A percentile compares a stretch with the other conserved stretches of the same genome.
phyloP scores from a whole-genome alignment of 1,140 invertebrate genomes.

The Caenorhabditis remanei region DNA sequence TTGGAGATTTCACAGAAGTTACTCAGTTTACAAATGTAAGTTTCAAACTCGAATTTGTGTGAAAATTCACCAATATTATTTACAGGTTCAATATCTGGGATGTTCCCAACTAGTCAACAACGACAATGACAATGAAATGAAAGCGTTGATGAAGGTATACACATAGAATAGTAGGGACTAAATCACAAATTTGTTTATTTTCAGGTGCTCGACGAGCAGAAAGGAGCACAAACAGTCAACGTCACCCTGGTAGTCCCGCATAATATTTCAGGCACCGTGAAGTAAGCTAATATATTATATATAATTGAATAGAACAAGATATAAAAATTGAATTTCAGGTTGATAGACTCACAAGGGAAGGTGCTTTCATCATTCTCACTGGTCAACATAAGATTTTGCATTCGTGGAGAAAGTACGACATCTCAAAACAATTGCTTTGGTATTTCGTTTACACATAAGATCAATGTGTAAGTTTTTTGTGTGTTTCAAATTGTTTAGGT shows the following conservation, averaged over 20 bases:
- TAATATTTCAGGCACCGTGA: conserved; percentile 84
- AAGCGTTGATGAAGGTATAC: conserved; percentile 78
- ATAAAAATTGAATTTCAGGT: conserved; percentile 29
- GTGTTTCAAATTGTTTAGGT: too few species aligned
- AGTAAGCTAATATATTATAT: conserved; percentile 78
- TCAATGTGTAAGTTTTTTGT: not conserved
- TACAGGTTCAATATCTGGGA: conserved; percentile 91
- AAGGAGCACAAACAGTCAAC: conserved; percentile 83
- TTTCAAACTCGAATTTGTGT: not conserved
- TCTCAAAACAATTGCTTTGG: conserved; percentile 92
- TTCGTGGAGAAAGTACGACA: conserved; percentile 87
- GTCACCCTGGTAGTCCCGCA: conserved; percentile 91
- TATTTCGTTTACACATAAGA: conserved; percentile 93
- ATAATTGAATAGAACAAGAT: not conserved
- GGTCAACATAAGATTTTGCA: conserved; percentile 93
- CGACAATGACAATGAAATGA: conserved; percentile 93
- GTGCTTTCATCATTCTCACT: conserved; percentile 84
- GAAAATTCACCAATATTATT: not conserved
- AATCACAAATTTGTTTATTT: not conserved
- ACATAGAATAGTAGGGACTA: conserved; percentile 82
- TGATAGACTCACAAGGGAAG: conserved; percentile 50
- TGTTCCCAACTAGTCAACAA: conserved; percentile 92
- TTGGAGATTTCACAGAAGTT: conserved; percentile 13
- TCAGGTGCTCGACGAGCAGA: conserved; percentile 85
- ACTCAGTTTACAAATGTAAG: conserved; percentile 46